These are phyloP conservation scores for Antechinus flavipes DNA, from an alignment of 2,113 vertebrate genomes.

Conservation along the genomic window DNA sequence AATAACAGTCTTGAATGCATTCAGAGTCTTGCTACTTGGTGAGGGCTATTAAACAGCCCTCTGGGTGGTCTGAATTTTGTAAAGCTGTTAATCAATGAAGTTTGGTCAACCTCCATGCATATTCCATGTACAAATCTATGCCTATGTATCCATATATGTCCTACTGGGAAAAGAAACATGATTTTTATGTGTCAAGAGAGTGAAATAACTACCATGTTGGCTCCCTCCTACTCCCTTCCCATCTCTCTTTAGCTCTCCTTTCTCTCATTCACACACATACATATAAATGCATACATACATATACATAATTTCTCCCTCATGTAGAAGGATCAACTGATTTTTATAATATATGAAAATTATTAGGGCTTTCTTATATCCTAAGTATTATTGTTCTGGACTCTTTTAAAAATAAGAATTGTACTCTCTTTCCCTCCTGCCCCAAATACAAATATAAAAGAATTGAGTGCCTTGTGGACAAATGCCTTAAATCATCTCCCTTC, in stretches of 20 bases:
- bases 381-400: background rate
- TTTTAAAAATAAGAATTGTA: background rate
- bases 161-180: slow-evolving; percentile 16
- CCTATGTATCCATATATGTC: slow-evolving; percentile 6
- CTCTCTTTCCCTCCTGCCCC: background rate
- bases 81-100: background rate
- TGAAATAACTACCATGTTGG: background rate
- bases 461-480: background rate
- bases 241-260: no score
- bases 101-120: background rate
- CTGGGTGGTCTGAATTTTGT: background rate
- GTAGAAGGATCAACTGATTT: slow-evolving; percentile 6
- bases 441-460: background rate
- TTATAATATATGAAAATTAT: background rate
- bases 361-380: background rate
- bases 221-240: background rate
- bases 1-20: background rate
- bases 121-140: background rate
- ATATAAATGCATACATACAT: background rate
- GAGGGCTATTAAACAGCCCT: background rate
- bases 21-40: background rate
- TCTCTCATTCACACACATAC: background rate
- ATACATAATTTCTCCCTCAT: background rate
- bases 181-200: background rate
- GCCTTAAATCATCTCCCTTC: background rate